Evolutionary conservation across 2,888 invertebrate species (phyloP).

Genomic region (Lasioglossum zephyrum): DNA sequence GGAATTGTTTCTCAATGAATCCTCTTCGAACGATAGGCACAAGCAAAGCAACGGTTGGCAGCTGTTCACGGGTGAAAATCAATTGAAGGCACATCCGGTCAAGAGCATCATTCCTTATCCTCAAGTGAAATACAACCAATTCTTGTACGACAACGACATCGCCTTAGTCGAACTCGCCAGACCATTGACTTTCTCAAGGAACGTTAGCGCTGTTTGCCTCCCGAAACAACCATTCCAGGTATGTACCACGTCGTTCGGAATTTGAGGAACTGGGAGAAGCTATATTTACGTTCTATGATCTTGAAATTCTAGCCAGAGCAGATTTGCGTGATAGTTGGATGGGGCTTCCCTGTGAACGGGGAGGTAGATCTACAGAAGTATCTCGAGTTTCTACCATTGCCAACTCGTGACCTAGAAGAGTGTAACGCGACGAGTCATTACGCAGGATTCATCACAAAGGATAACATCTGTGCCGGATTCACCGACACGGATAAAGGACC

Average conservation of each 20-base stretch:
- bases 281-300: not conserved
- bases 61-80: constrained; percentile 78
- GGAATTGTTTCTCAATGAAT: not conserved
- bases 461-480: constrained; percentile 87
- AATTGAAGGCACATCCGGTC: constrained; percentile 78
- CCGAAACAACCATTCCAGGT: constrained; percentile 83
- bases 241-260: constrained; percentile 11
- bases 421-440: constrained; percentile 88
- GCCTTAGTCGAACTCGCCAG: constrained; percentile 86
- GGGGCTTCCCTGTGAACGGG: constrained; percentile 85
- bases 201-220: constrained; percentile 87
- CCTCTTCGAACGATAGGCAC: constrained; percentile 67
- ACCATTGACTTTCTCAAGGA: constrained; percentile 85
- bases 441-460: constrained; percentile 86
- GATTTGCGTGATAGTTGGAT: constrained; percentile 87
- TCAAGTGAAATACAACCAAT: constrained; percentile 87
- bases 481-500: constrained; percentile 86
- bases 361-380: constrained; percentile 85
- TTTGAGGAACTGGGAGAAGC: not conserved
- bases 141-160: constrained; percentile 86
- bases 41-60: constrained; percentile 80
- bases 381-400: constrained; percentile 86
- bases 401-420: constrained; percentile 85
- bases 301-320: constrained; percentile 82
- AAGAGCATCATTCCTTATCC: constrained; percentile 86